Base-by-base conservation (phyloP, 37 sponge, comb jelly and placozoan species). In the Petrosia ficiformis region DNA sequence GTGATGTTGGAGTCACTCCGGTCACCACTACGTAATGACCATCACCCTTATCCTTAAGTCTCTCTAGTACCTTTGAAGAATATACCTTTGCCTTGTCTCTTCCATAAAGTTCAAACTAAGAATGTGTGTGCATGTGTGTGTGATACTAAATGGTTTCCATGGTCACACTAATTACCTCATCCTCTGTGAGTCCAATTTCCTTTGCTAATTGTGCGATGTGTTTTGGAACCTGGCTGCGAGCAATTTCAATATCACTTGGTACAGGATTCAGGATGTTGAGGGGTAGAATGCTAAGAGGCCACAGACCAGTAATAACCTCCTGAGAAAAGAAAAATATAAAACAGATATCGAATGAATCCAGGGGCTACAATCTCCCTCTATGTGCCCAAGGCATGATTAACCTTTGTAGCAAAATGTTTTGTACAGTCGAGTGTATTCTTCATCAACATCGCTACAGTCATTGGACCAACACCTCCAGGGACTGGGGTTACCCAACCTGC, bases 391-490 rank as follows among this genome's bases (percentile, higher is more conserved):
- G 8, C 10, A 16, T 48, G 16, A 48, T 19, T 4, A 37, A 37
- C 59, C 40, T 79, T 44, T 56, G 52, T 39, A 67, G 24, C 24
- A 29, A 59, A 37, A 2, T 30, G 42, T 78, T 74, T 82, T 63
- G 89, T 86, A 76, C 94, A 90, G 11, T 71, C 39, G 19, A 98
- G 75, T 19, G 96, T 90, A 56, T 95, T 95, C 42, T 44, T 65
- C 91, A 98, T 83, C 60, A 98, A 66, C 99, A 98, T 98, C 6
- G 96, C 99, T 4, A 98, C 99, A 22, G 99, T 98, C 99, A 98
- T 98, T 0, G 99, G 99, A 3, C 99, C 99, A 21, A 98, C 96
- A 8, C 96, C 98, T 8, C 99, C 99, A 42, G 99, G 99, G 14
- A 98, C 96, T 21, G 99, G 99, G 37, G 99, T 95, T 16, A 98